Conservation (phyloP, 37 sponge, comb jelly and placozoan species). For the Bolinopsis microptera region DNA sequence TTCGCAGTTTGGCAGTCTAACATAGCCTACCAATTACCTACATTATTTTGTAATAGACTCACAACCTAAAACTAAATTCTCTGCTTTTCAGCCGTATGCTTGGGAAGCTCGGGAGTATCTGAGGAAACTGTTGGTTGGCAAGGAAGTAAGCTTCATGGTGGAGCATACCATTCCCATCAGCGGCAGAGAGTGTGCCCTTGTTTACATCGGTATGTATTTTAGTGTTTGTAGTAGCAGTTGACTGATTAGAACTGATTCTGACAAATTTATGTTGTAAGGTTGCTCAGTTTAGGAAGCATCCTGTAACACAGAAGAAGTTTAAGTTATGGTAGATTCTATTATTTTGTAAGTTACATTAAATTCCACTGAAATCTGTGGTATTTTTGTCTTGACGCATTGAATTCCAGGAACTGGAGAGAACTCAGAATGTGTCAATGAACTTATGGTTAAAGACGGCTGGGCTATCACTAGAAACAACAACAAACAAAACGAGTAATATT, state of each 20-base stretch:
- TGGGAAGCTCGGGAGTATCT: constrained; percentile 92
- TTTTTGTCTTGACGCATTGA: too few species aligned
- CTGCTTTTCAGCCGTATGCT: constrained; percentile 85
- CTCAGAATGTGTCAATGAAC: constrained; percentile 36
- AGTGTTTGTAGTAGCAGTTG: too few species aligned
- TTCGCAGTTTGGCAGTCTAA: not conserved
- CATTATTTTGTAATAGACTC: too few species aligned
- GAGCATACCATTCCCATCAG: constrained; percentile 71
- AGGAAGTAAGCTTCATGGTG: constrained; percentile 84
- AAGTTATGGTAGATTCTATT: too few species aligned
- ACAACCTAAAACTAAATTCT: too few species aligned
- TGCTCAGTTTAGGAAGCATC: too few species aligned
- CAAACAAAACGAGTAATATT: not conserved
- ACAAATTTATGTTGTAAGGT: too few species aligned
- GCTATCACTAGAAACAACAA: not conserved
- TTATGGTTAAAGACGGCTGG: constrained; percentile 33
- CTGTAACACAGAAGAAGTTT: too few species aligned
- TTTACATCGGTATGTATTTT: constrained; percentile 64
- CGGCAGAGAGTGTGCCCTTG: constrained; percentile 71
- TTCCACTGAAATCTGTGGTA: too few species aligned
- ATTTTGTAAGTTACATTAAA: too few species aligned
- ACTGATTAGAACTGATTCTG: too few species aligned
- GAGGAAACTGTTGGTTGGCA: constrained; percentile 80
- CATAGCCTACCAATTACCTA: not conserved
- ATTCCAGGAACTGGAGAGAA: constrained; percentile 23